Percentiles rank a stretch among this genome's conserved stretches.
Evolutionary conservation across 2,113 vertebrate species (phyloP).

Genomic region (Brienomyrus longianalis): DNA sequence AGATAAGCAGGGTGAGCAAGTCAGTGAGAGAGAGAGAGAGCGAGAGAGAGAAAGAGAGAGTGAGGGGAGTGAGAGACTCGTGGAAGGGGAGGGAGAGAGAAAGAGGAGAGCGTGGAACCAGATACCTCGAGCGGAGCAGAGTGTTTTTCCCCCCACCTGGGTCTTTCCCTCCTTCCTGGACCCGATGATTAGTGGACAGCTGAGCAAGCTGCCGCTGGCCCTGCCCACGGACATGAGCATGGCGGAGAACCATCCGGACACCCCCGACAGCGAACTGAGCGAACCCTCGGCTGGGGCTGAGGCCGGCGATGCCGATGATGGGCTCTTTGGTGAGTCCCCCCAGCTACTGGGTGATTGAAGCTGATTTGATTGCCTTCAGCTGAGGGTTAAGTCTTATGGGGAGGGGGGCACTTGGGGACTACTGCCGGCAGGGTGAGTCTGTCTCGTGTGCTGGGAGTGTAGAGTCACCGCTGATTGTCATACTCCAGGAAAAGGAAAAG

Average conservation of each 20-base stretch:
- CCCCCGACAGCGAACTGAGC: conserved; percentile 90
- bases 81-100: conserved; percentile 20
- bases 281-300: conserved; percentile 69
- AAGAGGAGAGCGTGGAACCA: not conserved
- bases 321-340: conserved; percentile 82
- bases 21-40: conserved; percentile 14
- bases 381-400: not conserved
- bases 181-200: conserved; percentile 98
- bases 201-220: conserved; percentile 94
- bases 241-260: conserved; percentile 85
- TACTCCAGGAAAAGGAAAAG: not conserved
- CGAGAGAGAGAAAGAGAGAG: not conserved
- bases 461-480: not conserved
- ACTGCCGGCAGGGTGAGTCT: not conserved
- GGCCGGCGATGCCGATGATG: conserved; percentile 82
- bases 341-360: not conserved
- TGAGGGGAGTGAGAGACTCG: conserved; percentile 21
- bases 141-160: conserved; percentile 22
- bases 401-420: not conserved
- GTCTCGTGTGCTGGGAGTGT: not conserved
- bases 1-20: conserved; percentile 47
- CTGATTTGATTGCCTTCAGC: not conserved
- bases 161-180: conserved; percentile 63
- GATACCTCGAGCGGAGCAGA: not conserved
- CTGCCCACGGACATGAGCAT: conserved; percentile 94